Conservation (phyloP, 2,113 vertebrate genomes). For the Myanophis thanlyinensis region DNA sequence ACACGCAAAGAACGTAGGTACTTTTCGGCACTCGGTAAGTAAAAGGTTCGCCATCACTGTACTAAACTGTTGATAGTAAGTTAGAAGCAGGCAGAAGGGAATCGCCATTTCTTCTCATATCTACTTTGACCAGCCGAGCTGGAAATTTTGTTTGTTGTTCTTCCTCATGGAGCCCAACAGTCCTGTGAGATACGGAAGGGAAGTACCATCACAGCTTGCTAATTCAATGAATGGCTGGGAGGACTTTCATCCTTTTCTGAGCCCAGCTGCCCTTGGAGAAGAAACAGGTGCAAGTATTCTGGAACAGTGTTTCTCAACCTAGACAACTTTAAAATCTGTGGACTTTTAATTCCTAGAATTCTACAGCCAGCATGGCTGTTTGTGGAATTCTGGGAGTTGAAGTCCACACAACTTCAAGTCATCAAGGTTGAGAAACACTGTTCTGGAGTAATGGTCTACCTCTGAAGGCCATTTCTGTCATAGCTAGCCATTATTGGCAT, state of each 20-base stretch:
- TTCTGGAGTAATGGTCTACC: neutral
- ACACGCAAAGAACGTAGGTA: no score
- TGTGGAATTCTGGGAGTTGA: no score
- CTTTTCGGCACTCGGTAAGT: no score
- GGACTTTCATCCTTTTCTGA: neutral
- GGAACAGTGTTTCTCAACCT: neutral
- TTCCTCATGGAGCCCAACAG: neutral
- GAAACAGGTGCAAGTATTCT: neutral
- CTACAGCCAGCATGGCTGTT: no score
- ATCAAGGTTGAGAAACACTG: neutral
- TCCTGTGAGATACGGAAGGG: neutral
- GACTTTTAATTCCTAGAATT: neutral
- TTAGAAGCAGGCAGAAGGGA: neutral
- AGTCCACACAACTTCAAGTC: neutral
- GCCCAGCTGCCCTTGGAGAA: neutral
- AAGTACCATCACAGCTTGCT: neutral
- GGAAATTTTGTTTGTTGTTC: neutral
- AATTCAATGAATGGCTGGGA: neutral
- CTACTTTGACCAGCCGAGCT: neutral
- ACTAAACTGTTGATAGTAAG: neutral
- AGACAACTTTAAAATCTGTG: neutral
- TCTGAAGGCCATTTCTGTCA: neutral
- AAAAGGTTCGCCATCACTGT: no score
- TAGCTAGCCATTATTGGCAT: neutral
- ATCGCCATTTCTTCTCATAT: neutral